A percentile compares a stretch with the other conserved stretches of the same genome.
phyloP scores from a whole-genome alignment of 2,113 vertebrate species.

The Cinclus mexicanus region DNA sequence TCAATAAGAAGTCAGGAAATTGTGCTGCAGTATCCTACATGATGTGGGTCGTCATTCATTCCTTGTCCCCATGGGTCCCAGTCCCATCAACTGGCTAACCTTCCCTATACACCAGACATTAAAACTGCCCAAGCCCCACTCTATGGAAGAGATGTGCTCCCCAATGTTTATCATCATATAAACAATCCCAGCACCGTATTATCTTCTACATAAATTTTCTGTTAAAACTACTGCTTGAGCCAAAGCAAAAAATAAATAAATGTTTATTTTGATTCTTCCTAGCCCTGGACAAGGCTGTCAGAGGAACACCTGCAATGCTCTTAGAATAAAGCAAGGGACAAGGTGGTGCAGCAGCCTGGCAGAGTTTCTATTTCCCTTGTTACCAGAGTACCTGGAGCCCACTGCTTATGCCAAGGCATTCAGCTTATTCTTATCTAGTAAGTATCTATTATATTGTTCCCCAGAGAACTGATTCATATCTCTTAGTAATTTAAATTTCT shows the following conservation, averaged over 20 bases:
- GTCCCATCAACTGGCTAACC: neutral
- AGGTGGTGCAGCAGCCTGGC: neutral
- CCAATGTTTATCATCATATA: neutral
- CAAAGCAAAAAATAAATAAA: neutral
- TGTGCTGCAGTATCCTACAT: neutral
- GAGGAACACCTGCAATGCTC: accelerated
- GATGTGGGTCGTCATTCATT: neutral
- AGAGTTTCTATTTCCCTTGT: neutral
- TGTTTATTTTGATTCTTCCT: neutral
- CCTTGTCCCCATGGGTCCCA: neutral
- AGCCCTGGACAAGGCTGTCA: neutral
- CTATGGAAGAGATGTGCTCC: neutral
- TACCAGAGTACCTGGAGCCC: neutral
- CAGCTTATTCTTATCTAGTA: neutral
- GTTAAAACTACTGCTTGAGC: neutral
- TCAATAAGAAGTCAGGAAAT: neutral
- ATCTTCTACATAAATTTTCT: neutral
- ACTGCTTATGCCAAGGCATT: neutral
- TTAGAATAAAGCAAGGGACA: neutral
- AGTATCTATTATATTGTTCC: neutral
- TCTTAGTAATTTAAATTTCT: neutral
- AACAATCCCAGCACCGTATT: neutral
- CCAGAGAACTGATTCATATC: neutral
- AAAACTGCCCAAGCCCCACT: neutral
- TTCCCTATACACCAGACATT: too few species aligned